Evolutionary conservation across 2,113 vertebrate genomes (phyloP).

Genomic region (Brachyhypopomus occidentalis): DNA sequence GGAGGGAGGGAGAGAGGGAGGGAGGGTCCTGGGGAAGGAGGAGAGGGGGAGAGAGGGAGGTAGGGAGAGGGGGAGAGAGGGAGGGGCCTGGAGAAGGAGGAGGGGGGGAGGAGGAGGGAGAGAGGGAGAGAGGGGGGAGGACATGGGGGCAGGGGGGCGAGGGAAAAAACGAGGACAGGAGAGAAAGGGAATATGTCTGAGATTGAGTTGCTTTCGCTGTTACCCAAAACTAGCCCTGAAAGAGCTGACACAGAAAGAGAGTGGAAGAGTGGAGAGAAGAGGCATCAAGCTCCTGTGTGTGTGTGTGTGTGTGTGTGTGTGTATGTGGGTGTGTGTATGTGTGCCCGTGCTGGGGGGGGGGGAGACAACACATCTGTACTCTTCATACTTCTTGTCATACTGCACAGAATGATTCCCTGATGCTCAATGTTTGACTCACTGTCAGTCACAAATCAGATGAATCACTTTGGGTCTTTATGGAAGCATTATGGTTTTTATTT

Average conservation of each 20-base stretch:
- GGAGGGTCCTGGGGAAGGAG: constrained; percentile 15
- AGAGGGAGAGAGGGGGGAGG: constrained; percentile 13
- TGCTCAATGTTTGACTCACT: constrained; percentile 40
- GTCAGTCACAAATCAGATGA: constrained; percentile 45
- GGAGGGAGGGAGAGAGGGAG: background rate
- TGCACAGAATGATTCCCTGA: constrained; percentile 40
- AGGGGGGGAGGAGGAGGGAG: background rate
- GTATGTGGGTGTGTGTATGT: no score
- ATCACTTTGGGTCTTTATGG: constrained; percentile 37
- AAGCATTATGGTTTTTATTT: constrained; percentile 16
- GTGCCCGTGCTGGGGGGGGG: background rate
- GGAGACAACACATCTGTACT: constrained; percentile 35
- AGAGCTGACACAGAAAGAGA: constrained; percentile 40
- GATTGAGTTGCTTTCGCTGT: constrained; percentile 47
- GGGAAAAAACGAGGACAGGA: constrained; percentile 21
- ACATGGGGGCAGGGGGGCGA: constrained; percentile 25
- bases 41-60: constrained; percentile 32
- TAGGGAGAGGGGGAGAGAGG: no score
- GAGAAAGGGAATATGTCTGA: constrained; percentile 40
- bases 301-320: no score
- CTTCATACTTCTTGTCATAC: constrained; percentile 9
- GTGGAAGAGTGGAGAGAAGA: constrained; percentile 75
- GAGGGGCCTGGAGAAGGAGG: background rate
- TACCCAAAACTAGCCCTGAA: constrained; percentile 38
- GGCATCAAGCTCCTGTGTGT: constrained; percentile 77